phyloP scores from a whole-genome alignment of 2,113 vertebrate species.

The Daboia siamensis region DNA sequence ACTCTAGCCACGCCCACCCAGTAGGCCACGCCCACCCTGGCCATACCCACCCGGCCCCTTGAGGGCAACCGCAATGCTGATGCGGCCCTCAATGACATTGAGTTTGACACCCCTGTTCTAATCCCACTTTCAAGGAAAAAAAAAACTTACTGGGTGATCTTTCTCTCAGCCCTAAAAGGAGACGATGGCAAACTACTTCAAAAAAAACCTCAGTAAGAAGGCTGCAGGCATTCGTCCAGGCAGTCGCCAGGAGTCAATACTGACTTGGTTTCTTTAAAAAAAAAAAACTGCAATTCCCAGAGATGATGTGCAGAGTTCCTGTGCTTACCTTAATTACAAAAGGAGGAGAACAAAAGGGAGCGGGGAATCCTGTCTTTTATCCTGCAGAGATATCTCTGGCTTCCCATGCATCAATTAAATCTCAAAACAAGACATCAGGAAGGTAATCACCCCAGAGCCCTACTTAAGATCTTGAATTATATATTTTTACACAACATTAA shows the following conservation, averaged over 20 bases:
- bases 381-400: not conserved
- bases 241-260: not conserved
- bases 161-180: not conserved
- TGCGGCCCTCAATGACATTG: no score
- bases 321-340: not conserved
- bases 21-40: no score
- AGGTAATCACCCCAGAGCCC: not conserved
- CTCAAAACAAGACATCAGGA: not conserved
- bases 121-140: not conserved
- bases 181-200: not conserved
- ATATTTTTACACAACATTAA: not conserved
- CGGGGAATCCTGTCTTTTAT: not conserved
- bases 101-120: no score
- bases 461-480: not conserved
- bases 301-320: not conserved
- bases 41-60: no score
- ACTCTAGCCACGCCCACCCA: no score
- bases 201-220: not conserved
- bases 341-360: not conserved
- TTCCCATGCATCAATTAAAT: not conserved
- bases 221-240: not conserved
- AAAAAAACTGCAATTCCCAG: not conserved
- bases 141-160: not conserved
- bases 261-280: not conserved
- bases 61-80: no score